phyloP scores from a whole-genome alignment of 2,797 vertebrate genomes.

The Sebastes miniatus region DNA sequence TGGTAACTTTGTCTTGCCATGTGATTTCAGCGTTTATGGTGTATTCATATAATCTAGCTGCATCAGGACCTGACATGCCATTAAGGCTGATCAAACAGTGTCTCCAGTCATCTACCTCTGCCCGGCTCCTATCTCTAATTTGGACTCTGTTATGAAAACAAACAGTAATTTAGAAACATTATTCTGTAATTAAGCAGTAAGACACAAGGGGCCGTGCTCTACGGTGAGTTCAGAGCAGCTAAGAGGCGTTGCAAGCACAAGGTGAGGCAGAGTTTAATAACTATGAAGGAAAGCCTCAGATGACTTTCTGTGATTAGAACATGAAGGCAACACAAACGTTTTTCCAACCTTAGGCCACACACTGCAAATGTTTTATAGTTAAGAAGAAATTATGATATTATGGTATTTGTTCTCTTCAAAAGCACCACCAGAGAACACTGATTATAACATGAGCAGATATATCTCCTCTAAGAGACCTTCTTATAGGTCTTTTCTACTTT shows the following conservation, averaged over 20 bases:
- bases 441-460: background rate
- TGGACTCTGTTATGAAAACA: conserved; percentile 65
- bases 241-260: background rate
- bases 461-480: background rate
- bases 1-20: background rate
- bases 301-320: background rate
- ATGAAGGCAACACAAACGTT: background rate
- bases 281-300: background rate
- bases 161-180: conserved; percentile 51
- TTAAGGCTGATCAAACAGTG: conserved; percentile 46
- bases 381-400: background rate
- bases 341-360: background rate
- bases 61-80: conserved; percentile 7
- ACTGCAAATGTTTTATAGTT: background rate
- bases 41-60: conserved; percentile 16
- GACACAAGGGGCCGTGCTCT: conserved; percentile 11
- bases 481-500: background rate
- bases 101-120: conserved; percentile 41
- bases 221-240: conserved; percentile 1
- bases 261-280: conserved; percentile 15
- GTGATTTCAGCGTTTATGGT: background rate
- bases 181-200: conserved; percentile 54
- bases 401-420: background rate
- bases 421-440: background rate
- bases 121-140: conserved; percentile 52